These are phyloP conservation scores for Bovichtus diacanthus DNA, from an alignment of 2,797 vertebrate species.

Conservation along the genomic window DNA sequence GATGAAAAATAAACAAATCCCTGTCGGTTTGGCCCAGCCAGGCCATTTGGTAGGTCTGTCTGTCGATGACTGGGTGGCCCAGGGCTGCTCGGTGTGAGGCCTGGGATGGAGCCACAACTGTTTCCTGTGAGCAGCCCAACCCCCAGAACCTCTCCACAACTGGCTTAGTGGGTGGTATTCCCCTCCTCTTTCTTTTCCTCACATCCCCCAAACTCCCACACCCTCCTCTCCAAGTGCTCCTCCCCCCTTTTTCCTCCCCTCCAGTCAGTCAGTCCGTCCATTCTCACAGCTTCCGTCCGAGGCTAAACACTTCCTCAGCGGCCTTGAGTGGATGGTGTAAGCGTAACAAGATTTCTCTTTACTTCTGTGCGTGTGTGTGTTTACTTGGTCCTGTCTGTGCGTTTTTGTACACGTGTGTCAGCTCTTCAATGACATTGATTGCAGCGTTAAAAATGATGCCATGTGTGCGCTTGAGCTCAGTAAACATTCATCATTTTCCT, in stretches of 20 bases:
- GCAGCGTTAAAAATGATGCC: background rate
- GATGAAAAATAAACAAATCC: constrained; percentile 89
- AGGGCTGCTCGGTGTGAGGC: constrained; percentile 86
- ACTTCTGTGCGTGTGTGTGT: background rate
- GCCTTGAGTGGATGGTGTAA: constrained; percentile 20
- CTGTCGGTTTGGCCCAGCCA: constrained; percentile 71
- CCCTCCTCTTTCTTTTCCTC: constrained; percentile 71
- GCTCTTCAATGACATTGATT: background rate
- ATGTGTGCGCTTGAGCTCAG: background rate
- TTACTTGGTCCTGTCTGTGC: background rate
- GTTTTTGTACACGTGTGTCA: background rate
- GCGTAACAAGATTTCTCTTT: background rate
- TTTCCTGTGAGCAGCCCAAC: constrained; percentile 86
- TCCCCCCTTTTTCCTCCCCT: constrained; percentile 27
- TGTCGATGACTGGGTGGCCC: constrained; percentile 87
- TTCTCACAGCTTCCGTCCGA: constrained; percentile 58
- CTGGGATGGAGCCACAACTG: constrained; percentile 86
- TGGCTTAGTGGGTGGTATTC: constrained; percentile 88
- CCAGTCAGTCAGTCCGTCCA: constrained; percentile 46
- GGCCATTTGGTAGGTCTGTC: constrained; percentile 83
- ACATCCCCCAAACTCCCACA: constrained; percentile 66
- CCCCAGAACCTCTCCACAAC: constrained; percentile 80
- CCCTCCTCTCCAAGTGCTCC: constrained; percentile 46
- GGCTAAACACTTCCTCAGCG: constrained; percentile 54
- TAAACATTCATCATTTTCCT: background rate